phyloP scores from a whole-genome alignment of 2,888 invertebrate genomes.

The Sylvicola fuscatus region DNA sequence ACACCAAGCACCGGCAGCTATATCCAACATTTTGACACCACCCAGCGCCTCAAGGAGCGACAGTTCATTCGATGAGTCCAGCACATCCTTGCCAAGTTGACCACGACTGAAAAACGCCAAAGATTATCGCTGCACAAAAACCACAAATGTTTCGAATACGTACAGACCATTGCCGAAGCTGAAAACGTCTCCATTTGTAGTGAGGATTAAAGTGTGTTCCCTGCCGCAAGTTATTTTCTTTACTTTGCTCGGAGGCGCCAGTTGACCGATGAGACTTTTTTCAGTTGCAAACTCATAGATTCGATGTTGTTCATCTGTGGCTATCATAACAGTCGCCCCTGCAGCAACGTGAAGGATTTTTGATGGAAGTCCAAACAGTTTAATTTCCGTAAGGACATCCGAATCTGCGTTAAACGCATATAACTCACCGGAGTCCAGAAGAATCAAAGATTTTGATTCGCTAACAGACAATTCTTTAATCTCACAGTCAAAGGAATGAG shows the following conservation, averaged over 20 bases:
- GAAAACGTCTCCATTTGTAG: conserved; percentile 49
- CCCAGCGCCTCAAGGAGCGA: conserved; percentile 47
- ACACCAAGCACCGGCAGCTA: conserved; percentile 78
- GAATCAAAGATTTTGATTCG: conserved; percentile 16
- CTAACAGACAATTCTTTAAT: conserved; percentile 14
- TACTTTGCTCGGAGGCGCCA: conserved; percentile 29
- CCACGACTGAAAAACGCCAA: conserved; percentile 42
- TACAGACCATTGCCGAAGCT: conserved; percentile 16
- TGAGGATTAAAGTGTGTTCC: conserved; percentile 58
- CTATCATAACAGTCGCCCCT: conserved; percentile 27
- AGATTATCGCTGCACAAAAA: neutral
- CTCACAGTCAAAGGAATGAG: conserved; percentile 6
- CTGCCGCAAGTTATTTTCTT: conserved; percentile 52
- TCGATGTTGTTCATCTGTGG: conserved; percentile 26
- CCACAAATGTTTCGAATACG: neutral
- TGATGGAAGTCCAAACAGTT: conserved; percentile 5
- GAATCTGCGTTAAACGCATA: conserved; percentile 11
- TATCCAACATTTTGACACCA: conserved; percentile 41
- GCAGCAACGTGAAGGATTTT: conserved; percentile 26
- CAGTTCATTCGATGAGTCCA: conserved; percentile 41
- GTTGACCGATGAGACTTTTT: conserved; percentile 19
- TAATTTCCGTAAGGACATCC: conserved; percentile 4
- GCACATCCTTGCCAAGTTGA: conserved; percentile 63
- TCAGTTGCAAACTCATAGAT: conserved; percentile 43
- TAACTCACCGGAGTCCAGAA: conserved; percentile 15